Percentiles rank a stretch among this genome's conserved stretches.
Conservation (phyloP, 2,888 invertebrate genomes). For the Meganola albula region DNA sequence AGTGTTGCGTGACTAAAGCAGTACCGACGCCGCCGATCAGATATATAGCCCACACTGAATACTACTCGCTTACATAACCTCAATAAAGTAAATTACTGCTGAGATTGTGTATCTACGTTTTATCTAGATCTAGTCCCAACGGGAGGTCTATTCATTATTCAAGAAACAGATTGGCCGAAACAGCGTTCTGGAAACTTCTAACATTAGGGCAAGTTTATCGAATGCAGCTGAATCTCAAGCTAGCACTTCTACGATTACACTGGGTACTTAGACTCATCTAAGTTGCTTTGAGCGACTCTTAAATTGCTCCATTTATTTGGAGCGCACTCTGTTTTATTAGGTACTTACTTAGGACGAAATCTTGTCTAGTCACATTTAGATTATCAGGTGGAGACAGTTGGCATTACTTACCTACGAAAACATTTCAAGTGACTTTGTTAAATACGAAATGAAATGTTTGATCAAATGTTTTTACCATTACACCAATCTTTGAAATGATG, state of each 20-base stretch:
- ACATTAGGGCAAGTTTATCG: not conserved
- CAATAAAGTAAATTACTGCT: too few species aligned
- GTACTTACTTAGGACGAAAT: not conserved
- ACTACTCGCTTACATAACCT: too few species aligned
- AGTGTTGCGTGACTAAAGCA: too few species aligned
- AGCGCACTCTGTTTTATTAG: not conserved
- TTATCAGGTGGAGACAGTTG: too few species aligned
- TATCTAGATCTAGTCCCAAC: too few species aligned
- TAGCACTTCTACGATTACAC: not conserved
- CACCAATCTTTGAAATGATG: not conserved
- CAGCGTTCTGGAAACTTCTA: not conserved
- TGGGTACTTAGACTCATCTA: not conserved
- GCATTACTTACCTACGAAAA: too few species aligned
- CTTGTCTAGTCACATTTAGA: not conserved
- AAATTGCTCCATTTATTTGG: constrained; percentile 17
- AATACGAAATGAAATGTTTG: not conserved
- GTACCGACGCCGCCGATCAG: too few species aligned
- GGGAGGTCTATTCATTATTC: too few species aligned
- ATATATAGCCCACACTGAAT: too few species aligned
- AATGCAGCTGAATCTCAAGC: not conserved
- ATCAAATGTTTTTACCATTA: not conserved
- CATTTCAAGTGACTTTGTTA: not conserved
- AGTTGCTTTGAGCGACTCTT: constrained; percentile 2
- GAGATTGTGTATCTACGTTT: too few species aligned
- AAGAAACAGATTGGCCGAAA: too few species aligned